Percentiles rank a stretch among this genome's conserved stretches.
phyloP scores from a whole-genome alignment of 2,113 vertebrate species.

The Sturnus vulgaris region DNA sequence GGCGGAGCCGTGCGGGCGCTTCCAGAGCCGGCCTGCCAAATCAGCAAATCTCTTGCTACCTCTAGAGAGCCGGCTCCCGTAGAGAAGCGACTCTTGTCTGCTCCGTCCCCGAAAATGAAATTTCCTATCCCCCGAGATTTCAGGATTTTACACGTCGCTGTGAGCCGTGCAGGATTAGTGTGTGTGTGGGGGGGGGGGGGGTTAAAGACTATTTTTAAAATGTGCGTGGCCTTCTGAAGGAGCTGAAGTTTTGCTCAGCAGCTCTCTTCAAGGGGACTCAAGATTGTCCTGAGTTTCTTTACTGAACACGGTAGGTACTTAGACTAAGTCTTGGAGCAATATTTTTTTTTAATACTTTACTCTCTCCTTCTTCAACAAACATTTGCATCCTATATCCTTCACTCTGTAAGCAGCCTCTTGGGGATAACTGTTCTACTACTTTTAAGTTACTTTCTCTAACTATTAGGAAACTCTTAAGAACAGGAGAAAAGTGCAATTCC shows the following conservation, averaged over 20 bases:
- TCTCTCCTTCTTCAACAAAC: not conserved
- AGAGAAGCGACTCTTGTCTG: not conserved
- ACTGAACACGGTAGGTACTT: not conserved
- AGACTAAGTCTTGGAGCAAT: not conserved
- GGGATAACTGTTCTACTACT: not conserved
- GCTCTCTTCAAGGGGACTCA: not conserved
- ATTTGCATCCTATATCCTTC: not conserved
- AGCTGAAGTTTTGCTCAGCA: not conserved
- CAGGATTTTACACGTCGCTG: not conserved
- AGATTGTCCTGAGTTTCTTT: not conserved
- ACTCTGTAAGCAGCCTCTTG: not conserved
- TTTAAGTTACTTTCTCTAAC: not conserved
- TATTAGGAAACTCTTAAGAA: not conserved
- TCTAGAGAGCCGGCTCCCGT: accelerated
- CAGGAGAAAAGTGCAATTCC: not conserved
- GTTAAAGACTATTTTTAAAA: not conserved
- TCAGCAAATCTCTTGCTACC: not conserved
- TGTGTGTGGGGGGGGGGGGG: not conserved
- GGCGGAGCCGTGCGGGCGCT: not conserved
- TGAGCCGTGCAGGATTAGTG: not conserved
- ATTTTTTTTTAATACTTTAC: not conserved
- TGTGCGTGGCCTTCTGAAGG: not conserved
- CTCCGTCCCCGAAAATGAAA: not conserved
- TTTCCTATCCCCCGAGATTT: not conserved
- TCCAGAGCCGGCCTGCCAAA: not conserved